Evolutionary conservation across 2,797 vertebrate species (phyloP).

Genomic region (Pangasius djambal): DNA sequence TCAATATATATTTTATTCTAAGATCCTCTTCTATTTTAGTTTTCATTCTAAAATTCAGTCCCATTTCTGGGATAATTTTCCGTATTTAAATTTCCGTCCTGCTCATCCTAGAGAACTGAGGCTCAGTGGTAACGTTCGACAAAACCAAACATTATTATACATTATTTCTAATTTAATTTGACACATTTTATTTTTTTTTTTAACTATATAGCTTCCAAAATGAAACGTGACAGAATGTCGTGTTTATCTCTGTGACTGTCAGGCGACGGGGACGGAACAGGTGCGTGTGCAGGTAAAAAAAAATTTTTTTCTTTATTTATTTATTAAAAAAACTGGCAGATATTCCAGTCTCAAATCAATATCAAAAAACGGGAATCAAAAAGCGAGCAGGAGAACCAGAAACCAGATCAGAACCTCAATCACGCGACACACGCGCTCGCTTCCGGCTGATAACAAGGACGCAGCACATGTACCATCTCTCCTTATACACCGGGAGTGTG

Average conservation of each 20-base stretch:
- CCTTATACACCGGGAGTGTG: too few relatives aligned
- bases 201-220: too few relatives aligned
- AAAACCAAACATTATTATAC: too few relatives aligned
- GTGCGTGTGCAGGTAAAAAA: not conserved
- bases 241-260: not conserved
- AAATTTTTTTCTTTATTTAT: not conserved
- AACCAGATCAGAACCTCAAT: not conserved
- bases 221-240: not conserved
- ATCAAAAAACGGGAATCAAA: not conserved
- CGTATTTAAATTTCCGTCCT: not conserved
- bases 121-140: not conserved
- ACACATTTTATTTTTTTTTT: too few relatives aligned
- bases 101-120: not conserved
- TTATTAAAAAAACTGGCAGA: not conserved
- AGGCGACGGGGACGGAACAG: not conserved
- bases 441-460: not conserved
- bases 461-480: too few relatives aligned
- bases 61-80: not conserved
- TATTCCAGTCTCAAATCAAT: not conserved
- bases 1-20: too few relatives aligned
- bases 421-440: not conserved
- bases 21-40: too few relatives aligned
- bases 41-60: not conserved
- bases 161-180: too few relatives aligned
- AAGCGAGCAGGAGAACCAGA: not conserved